Evolutionary conservation across 2,797 vertebrate species (phyloP), one percentile per base, ranked within the genome.

Genomic region (Amblyopsis hoosieri): DNA sequence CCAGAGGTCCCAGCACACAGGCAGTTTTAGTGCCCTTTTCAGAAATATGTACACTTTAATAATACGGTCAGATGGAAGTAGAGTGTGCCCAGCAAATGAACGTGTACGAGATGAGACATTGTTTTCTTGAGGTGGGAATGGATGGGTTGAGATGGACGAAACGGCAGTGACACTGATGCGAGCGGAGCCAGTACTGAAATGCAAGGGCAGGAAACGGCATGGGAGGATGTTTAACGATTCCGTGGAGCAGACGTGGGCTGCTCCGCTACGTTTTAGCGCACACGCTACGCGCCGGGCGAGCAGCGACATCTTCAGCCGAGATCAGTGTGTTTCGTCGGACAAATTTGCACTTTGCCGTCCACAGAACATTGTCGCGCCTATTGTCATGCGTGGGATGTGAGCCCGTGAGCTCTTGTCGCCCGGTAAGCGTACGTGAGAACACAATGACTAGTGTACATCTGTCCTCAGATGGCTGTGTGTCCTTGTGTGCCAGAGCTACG

Each of bases 381-480:
- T 78, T 12, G 51, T 54, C 64, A 57, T 48, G n/a, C 4, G 12
- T 2, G 15, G 45, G 42, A 12, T 50, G 64, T 14, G 62, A 23
- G 8, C 11, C 0, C 12, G 47, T 12, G 48, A 52, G 47, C 54
- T 57, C 10, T 14, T 31, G 31, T 29, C 33, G 33, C 33, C 33
- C 33, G 33, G 29, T 50, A 54, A 19, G 66, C 19, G 17, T 15
- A n/a, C 15, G 67, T 60, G 61, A 48, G 64, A 74, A 61, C 47
- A 29, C 52, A 14, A 12, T 78, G 72, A 74, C 66, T 79, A 62
- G 71, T 73, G 54, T 58, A 45, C 11, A 19, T 29, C 46, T 62
- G 49, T 63, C 47, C 60, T 67, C 48, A 64, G 45, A 62, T 12
- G 52, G 45, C 57, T 66, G 33, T 49, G 53, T 47, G 19, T 19